Percentiles rank a stretch among this genome's conserved stretches.
phyloP scores from a whole-genome alignment of 2,797 vertebrate species.

The Anisognathus igniventris region DNA sequence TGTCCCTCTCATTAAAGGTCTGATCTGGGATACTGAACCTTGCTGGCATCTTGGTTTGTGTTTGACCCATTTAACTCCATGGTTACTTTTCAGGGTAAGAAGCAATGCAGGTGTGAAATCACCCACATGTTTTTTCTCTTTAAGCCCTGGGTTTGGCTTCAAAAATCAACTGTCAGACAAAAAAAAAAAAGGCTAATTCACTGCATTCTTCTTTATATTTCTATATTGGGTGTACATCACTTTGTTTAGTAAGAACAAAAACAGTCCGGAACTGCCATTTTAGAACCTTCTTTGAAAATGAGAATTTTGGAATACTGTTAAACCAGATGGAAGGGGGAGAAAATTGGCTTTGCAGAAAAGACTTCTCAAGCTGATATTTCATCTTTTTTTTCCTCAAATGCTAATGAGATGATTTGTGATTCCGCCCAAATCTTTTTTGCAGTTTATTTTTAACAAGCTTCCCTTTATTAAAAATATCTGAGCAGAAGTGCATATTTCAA shows the following conservation, averaged over 20 bases:
- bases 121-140: background rate
- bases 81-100: background rate
- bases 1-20: background rate
- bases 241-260: slow-evolving; percentile 49
- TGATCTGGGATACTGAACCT: background rate
- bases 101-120: background rate
- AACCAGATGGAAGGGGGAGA: slow-evolving; percentile 42
- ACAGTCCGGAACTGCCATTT: slow-evolving; percentile 27
- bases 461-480: slow-evolving; percentile 53
- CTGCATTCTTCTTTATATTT: background rate
- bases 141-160: background rate
- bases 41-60: background rate
- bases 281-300: slow-evolving; percentile 34
- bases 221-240: background rate
- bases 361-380: slow-evolving; percentile 31
- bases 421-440: slow-evolving; percentile 42
- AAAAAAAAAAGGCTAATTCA: background rate
- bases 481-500: slow-evolving; percentile 4
- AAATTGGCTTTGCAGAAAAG: slow-evolving; percentile 43
- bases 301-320: background rate
- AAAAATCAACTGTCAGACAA: background rate
- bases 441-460: slow-evolving; percentile 61
- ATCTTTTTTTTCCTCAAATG: slow-evolving; percentile 24
- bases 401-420: slow-evolving; percentile 51
- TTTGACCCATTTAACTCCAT: background rate